phyloP scores from a whole-genome alignment of 2,888 invertebrate species.

The Cerastoderma edule region DNA sequence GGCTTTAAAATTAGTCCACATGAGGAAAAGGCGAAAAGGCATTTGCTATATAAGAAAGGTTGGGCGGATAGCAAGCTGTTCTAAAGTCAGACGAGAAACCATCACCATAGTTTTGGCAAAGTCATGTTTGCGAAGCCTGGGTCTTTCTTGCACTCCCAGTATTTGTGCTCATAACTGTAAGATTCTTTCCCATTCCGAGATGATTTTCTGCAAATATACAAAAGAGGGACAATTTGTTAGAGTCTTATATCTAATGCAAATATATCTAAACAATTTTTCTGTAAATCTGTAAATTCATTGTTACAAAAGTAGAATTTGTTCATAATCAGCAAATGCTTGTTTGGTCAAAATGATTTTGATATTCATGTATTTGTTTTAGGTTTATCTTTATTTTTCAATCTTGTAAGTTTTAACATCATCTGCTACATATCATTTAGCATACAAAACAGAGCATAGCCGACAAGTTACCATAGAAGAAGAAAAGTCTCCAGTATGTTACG shows the following conservation, averaged over 20 bases:
- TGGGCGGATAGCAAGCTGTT: too few relatives aligned
- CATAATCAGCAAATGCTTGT: not conserved
- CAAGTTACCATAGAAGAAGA: too few relatives aligned
- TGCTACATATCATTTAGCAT: too few relatives aligned
- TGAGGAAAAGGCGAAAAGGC: too few relatives aligned
- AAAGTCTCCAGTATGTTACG: too few relatives aligned
- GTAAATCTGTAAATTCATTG: not conserved
- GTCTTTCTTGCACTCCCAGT: constrained; percentile 89
- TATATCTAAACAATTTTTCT: not conserved
- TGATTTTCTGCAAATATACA: constrained; percentile 71
- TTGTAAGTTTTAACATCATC: too few relatives aligned
- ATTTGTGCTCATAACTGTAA: constrained; percentile 90
- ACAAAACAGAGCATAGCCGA: too few relatives aligned
- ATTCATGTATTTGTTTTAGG: too few relatives aligned
- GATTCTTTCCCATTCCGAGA: constrained; percentile 86
- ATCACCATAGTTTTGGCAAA: constrained; percentile 74
- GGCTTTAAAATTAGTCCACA: too few relatives aligned
- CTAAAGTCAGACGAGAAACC: too few relatives aligned
- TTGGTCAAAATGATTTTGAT: not conserved
- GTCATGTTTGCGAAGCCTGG: constrained; percentile 86
- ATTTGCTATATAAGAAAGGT: too few relatives aligned
- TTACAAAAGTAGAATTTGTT: not conserved
- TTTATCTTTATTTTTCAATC: too few relatives aligned
- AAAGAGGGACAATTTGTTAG: not conserved
- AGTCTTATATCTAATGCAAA: not conserved